phyloP scores from a whole-genome alignment of 2,888 invertebrate species.

The Meta bourneti region DNA sequence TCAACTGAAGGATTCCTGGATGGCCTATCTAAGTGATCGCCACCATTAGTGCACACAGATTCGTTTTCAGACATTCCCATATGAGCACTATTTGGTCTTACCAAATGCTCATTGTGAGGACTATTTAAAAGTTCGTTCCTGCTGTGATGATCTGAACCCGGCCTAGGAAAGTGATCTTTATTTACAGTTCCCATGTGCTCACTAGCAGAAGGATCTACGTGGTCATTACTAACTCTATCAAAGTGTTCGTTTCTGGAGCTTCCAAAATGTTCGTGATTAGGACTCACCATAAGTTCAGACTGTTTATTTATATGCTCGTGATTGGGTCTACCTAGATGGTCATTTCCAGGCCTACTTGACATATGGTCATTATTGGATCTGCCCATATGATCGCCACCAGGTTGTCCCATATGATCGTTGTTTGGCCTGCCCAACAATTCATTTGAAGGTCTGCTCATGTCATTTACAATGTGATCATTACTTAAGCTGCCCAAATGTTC shows the following conservation, averaged over 20 bases:
- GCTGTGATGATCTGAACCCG: slow-evolving; percentile 62
- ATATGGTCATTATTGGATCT: slow-evolving; percentile 62
- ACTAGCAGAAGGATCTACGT: slow-evolving; percentile 51
- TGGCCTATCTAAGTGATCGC: slow-evolving; percentile 71
- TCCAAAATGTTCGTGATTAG: slow-evolving; percentile 67
- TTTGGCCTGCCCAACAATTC: slow-evolving; percentile 50
- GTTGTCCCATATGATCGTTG: slow-evolving; percentile 57
- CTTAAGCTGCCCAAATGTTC: slow-evolving; percentile 68
- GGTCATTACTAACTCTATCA: slow-evolving; percentile 59
- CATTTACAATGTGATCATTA: slow-evolving; percentile 68
- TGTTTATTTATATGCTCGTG: slow-evolving; percentile 66
- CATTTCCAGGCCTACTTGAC: slow-evolving; percentile 25
- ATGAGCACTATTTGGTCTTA: slow-evolving; percentile 67
- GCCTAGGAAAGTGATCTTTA: slow-evolving; percentile 70
- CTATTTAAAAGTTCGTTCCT: slow-evolving; percentile 65
- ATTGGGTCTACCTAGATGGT: slow-evolving; percentile 62
- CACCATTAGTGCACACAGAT: slow-evolving; percentile 66
- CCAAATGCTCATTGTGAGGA: slow-evolving; percentile 71
- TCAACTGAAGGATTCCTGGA: slow-evolving; percentile 68
- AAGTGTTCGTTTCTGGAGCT: slow-evolving; percentile 63
- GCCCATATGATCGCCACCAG: slow-evolving; percentile 57
- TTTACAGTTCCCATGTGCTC: slow-evolving; percentile 68
- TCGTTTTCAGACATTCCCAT: slow-evolving; percentile 62
- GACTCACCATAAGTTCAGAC: slow-evolving; percentile 61
- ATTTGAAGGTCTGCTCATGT: slow-evolving; percentile 60